These are phyloP conservation scores for Vidua chalybeata DNA, from an alignment of 2,113 vertebrate species.

Conservation along the genomic window DNA sequence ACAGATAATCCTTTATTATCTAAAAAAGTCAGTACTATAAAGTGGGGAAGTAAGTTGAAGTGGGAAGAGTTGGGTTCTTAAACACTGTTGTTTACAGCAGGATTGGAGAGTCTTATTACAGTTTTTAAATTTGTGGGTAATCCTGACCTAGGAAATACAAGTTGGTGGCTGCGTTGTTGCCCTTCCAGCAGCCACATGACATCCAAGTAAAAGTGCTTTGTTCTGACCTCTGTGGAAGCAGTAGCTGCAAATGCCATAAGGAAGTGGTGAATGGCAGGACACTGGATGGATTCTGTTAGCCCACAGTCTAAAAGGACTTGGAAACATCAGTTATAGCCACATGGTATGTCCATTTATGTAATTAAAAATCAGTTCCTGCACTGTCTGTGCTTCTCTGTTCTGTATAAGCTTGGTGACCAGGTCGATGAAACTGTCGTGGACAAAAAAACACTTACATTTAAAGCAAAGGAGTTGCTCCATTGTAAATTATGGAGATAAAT, in stretches of 20 bases:
- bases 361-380: neutral
- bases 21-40: neutral
- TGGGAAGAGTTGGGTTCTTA: rapidly evolving
- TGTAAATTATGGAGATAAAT: neutral
- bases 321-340: neutral
- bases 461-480: neutral
- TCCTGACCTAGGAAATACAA: neutral
- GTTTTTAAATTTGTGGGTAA: neutral
- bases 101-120: neutral
- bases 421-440: rapidly evolving
- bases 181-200: neutral
- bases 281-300: neutral
- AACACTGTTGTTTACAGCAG: neutral
- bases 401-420: neutral
- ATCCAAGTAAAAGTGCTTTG: neutral
- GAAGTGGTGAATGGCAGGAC: neutral
- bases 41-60: neutral
- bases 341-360: neutral
- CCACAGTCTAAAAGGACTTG: neutral
- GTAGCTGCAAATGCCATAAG: neutral
- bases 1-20: neutral
- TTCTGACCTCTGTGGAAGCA: neutral
- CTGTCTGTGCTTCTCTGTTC: neutral
- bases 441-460: neutral
- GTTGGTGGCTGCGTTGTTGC: neutral